phyloP scores from a whole-genome alignment of 2,113 vertebrate species.

The Potamarius usumacintae region DNA sequence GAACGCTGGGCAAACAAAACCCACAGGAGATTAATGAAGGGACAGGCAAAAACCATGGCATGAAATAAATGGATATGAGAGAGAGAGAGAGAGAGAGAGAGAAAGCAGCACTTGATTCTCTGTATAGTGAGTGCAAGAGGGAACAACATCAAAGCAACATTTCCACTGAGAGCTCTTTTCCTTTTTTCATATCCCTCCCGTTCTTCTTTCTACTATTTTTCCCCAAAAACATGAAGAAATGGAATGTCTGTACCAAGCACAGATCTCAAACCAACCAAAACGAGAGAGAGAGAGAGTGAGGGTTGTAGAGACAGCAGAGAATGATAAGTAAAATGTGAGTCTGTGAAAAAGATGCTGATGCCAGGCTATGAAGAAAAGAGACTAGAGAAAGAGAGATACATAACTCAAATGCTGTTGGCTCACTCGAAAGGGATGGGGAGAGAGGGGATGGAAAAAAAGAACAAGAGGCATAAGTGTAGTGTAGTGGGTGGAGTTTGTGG shows the following conservation, averaged over 20 bases:
- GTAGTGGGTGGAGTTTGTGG: slow-evolving; percentile 10
- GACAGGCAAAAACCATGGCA: slow-evolving; percentile 49
- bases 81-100: neutral
- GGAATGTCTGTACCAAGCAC: neutral
- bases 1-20: neutral
- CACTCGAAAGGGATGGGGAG: neutral
- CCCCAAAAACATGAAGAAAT: slow-evolving; percentile 17
- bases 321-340: slow-evolving; percentile 11
- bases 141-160: slow-evolving; percentile 27
- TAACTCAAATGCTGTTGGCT: neutral
- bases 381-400: neutral
- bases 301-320: slow-evolving; percentile 13
- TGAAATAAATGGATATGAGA: slow-evolving; percentile 13
- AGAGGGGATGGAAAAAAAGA: slow-evolving; percentile 2
- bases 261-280: neutral
- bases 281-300: slow-evolving; percentile 8
- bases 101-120: neutral
- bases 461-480: neutral
- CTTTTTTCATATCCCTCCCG: neutral
- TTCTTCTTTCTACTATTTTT: neutral
- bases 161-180: slow-evolving; percentile 25
- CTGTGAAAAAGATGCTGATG: slow-evolving; percentile 4
- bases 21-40: slow-evolving; percentile 18
- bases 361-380: neutral
- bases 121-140: slow-evolving; percentile 26